Percentiles rank a stretch among this genome's conserved stretches.
These are phyloP conservation scores for Periophthalmus magnuspinnatus DNA, from an alignment of 2,797 vertebrate genomes.

Conservation along the genomic window DNA sequence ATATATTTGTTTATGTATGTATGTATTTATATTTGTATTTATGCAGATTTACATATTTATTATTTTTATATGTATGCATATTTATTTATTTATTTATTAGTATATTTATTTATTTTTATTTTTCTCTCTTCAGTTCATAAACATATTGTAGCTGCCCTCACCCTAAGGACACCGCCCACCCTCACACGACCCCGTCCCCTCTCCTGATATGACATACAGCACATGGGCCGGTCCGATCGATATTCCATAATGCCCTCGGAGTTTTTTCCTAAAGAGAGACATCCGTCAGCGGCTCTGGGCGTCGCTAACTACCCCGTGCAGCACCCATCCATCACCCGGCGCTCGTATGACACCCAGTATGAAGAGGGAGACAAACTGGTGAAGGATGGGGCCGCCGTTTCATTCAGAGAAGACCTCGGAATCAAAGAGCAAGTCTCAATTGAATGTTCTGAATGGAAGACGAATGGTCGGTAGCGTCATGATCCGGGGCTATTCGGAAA, in stretches of 20 bases:
- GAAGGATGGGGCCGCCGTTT: conserved; percentile 17
- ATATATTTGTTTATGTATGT: no score
- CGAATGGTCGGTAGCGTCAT: background rate
- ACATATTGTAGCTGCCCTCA: background rate
- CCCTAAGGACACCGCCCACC: conserved; percentile 21
- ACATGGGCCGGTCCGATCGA: conserved; percentile 50
- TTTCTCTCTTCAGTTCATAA: background rate
- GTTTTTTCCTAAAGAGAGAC: conserved; percentile 52
- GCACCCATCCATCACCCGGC: conserved; percentile 60
- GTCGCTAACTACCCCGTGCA: conserved; percentile 51
- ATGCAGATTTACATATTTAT: no score
- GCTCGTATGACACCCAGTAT: conserved; percentile 51
- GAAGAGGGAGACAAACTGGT: conserved; percentile 7
- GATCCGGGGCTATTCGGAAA: background rate
- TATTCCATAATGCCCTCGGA: conserved; percentile 55
- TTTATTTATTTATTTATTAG: no score
- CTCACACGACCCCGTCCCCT: conserved; percentile 17
- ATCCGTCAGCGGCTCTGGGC: conserved; percentile 59
- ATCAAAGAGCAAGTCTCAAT: background rate
- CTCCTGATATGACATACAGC: conserved; percentile 35
- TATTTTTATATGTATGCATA: no score
- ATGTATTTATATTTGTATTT: no score
- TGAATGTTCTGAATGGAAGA: background rate
- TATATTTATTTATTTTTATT: background rate
- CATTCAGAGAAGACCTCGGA: conserved; percentile 1